These are phyloP conservation scores for Heptranchias perlo DNA, from an alignment of 2,113 vertebrate species.

Conservation along the genomic window DNA sequence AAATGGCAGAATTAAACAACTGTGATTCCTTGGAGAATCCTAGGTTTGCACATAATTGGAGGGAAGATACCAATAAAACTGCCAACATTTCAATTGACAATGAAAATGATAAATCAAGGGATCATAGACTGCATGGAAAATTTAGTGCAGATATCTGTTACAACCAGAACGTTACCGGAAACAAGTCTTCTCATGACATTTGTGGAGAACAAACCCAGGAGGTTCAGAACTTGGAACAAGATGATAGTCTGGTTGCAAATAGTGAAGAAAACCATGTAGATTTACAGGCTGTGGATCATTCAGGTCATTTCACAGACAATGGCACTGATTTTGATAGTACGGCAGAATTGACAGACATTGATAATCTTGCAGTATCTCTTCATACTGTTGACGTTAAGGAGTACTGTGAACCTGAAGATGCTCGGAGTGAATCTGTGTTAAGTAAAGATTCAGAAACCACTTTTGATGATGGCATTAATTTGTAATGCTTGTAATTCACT, in stretches of 20 bases:
- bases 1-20: neutral
- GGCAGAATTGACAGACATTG: conserved; percentile 1
- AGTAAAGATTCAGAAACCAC: neutral
- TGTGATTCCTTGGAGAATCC: neutral
- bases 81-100: neutral
- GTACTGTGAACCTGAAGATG: neutral
- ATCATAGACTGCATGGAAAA: neutral
- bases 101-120: neutral
- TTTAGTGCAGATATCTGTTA: neutral
- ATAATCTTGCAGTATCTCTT: conserved; percentile 26
- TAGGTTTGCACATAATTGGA: neutral
- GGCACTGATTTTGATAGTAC: neutral
- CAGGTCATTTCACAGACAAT: neutral
- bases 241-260: neutral
- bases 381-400: conserved; percentile 23
- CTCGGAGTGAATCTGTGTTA: neutral
- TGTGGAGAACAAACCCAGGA: neutral
- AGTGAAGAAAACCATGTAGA: neutral
- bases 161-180: neutral
- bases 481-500: conserved; percentile 21
- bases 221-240: neutral
- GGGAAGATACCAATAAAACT: neutral
- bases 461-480: conserved; percentile 2
- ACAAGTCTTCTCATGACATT: neutral
- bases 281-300: neutral